These are phyloP conservation scores for Xenus cinereus DNA, from an alignment of 2,113 vertebrate species.

Conservation along the genomic window DNA sequence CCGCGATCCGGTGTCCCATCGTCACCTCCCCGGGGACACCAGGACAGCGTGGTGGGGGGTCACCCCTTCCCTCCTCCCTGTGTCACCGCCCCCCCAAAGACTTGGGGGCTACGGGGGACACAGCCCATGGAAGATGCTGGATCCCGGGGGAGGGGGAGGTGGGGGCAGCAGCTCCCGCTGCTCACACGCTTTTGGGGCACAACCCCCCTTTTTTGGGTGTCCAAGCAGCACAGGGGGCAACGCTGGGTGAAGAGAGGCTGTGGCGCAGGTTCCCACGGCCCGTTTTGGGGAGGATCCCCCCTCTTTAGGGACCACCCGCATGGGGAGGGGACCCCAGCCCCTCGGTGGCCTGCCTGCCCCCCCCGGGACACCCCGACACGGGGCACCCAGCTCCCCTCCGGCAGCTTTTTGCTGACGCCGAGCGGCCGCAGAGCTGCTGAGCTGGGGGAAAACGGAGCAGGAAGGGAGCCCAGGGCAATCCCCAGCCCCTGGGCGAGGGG, in stretches of 20 bases:
- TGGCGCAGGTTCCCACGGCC: rapidly evolving
- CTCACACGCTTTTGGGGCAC: not conserved
- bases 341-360: no score
- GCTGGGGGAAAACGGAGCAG: not conserved
- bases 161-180: not conserved
- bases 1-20: not conserved
- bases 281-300: rapidly evolving
- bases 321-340: not conserved
- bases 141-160: no score
- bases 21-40: no score
- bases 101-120: no score
- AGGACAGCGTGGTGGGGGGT: not conserved
- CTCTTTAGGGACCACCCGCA: rapidly evolving
- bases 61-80: no score
- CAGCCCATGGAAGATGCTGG: not conserved
- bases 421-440: not conserved
- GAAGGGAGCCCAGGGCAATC: not conserved
- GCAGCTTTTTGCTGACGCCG: not conserved
- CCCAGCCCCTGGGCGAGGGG: not conserved
- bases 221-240: not conserved
- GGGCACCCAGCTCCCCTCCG: not conserved
- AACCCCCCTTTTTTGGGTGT: not conserved
- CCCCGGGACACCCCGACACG: not conserved
- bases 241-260: no score
- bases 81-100: not conserved